Conservation (phyloP, 2,888 invertebrate species). For the Calephelis perditalis region DNA sequence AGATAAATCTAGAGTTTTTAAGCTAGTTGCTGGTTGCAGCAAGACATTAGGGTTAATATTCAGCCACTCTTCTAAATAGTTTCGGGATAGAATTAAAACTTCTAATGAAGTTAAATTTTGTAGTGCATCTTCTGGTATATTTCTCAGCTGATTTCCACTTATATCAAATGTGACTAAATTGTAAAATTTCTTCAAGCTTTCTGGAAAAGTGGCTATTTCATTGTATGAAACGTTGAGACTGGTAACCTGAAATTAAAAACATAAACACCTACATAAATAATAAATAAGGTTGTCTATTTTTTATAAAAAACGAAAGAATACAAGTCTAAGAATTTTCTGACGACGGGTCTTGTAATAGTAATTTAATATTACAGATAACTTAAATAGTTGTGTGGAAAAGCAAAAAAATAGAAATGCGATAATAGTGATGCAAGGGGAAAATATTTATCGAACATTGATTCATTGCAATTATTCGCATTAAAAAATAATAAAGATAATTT, state of each 20-base stretch:
- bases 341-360: too few relatives aligned
- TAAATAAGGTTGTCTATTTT: too few relatives aligned
- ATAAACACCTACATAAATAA: too few relatives aligned
- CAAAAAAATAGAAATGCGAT: too few relatives aligned
- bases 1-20: constrained; percentile 81
- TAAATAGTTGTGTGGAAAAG: too few relatives aligned
- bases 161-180: constrained; percentile 53
- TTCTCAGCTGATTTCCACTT: constrained; percentile 72
- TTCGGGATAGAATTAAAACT: constrained; percentile 80
- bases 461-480: too few relatives aligned
- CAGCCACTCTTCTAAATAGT: constrained; percentile 78
- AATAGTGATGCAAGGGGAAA: too few relatives aligned
- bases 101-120: constrained; percentile 75
- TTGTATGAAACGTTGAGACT: constrained; percentile 83
- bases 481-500: too few relatives aligned
- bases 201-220: constrained; percentile 76
- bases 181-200: constrained; percentile 42
- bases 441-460: too few relatives aligned
- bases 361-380: too few relatives aligned
- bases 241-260: constrained; percentile 70
- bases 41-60: constrained; percentile 75
- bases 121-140: constrained; percentile 65
- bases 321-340: too few relatives aligned
- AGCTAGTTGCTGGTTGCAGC: constrained; percentile 61
- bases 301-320: too few relatives aligned